Conservation (phyloP, 2,888 invertebrate species). For the Apotomis betuletana region DNA sequence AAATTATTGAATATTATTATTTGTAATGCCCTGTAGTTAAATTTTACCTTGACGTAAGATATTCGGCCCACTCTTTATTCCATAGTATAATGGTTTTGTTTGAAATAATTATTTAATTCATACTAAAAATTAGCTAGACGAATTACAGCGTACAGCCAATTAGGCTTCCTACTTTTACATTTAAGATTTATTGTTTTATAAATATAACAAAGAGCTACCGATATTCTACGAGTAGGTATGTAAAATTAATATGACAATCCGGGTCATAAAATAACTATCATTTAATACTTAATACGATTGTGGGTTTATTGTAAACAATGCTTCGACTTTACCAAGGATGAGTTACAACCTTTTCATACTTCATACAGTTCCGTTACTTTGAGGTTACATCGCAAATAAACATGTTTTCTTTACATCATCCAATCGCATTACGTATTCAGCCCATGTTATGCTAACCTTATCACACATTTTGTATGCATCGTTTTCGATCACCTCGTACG, state of each 20-base stretch:
- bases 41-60: conserved; percentile 42
- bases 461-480: conserved; percentile 40
- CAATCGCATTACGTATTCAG: conserved; percentile 37
- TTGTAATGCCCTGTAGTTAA: conserved; percentile 48
- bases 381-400: conserved; percentile 25
- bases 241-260: too few species aligned
- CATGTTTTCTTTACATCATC: conserved; percentile 26
- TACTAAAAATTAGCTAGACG: neutral
- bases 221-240: too few species aligned
- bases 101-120: neutral
- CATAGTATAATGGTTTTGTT: neutral
- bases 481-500: conserved; percentile 33
- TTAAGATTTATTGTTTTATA: too few species aligned
- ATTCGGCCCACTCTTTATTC: neutral
- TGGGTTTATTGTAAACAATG: conserved; percentile 19
- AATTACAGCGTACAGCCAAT: neutral
- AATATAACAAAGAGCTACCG: too few species aligned
- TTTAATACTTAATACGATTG: neutral
- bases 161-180: too few species aligned
- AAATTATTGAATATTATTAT: conserved; percentile 27
- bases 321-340: conserved; percentile 6
- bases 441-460: conserved; percentile 28
- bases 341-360: neutral
- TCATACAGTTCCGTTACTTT: conserved; percentile 26
- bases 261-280: neutral